Percentiles rank a stretch among this genome's conserved stretches.
Conservation (phyloP, 37 sponge, comb jelly and placozoan species). For the Chondrosia reniformis region DNA sequence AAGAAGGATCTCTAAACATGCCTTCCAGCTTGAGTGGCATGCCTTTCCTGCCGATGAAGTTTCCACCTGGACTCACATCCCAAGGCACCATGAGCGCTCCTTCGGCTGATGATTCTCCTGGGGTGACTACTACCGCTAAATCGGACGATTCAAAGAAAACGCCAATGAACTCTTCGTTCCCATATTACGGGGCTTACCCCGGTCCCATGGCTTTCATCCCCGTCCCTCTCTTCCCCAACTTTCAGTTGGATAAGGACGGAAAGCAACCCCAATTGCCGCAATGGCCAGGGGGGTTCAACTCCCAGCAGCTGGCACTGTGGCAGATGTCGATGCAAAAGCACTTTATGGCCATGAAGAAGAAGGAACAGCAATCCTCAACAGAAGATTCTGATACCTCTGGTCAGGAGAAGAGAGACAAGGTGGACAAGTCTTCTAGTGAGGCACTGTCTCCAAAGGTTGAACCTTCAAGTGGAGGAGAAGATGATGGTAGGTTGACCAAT, state of each 20-base stretch:
- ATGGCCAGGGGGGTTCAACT: too few species aligned
- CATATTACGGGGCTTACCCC: background rate
- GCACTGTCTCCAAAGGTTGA: too few species aligned
- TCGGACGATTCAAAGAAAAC: background rate
- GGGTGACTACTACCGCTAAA: background rate
- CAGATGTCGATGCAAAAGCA: too few species aligned
- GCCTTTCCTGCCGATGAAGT: background rate
- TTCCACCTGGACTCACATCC: background rate
- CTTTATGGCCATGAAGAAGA: too few species aligned
- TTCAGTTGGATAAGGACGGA: background rate
- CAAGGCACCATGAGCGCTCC: background rate
- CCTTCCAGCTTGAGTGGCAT: background rate
- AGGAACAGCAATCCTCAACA: too few species aligned
- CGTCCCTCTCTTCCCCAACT: background rate
- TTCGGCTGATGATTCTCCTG: background rate
- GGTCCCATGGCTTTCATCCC: conserved; percentile 29
- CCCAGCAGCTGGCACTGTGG: too few species aligned
- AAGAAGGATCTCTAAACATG: too few species aligned
- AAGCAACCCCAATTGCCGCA: background rate
- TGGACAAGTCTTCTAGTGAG: too few species aligned
- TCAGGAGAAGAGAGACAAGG: too few species aligned
- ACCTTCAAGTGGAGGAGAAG: background rate
- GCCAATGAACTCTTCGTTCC: background rate
- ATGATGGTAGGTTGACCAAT: background rate
- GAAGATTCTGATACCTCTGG: too few species aligned